A percentile compares a stretch with the other conserved stretches of the same genome.
phyloP scores from a whole-genome alignment of 2,888 invertebrate species.

The Coelogynopora nodosa region DNA sequence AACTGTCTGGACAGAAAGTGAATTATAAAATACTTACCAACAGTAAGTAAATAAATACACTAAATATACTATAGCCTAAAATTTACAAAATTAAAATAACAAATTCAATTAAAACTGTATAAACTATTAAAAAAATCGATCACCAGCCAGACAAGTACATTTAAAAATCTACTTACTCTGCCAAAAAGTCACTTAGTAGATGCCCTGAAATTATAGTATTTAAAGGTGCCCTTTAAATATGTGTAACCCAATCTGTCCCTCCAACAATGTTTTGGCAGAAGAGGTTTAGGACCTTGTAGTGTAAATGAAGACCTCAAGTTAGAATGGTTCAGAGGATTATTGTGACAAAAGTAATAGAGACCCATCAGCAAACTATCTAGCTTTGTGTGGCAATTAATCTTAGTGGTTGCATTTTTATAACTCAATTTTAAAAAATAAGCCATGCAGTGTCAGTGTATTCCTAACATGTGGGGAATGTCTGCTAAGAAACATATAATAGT shows the following conservation, averaged over 20 bases:
- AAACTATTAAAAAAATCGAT: background rate
- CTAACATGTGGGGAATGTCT: background rate
- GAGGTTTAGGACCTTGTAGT: background rate
- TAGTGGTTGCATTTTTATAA: background rate
- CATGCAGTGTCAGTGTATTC: background rate
- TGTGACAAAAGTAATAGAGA: constrained; percentile 1
- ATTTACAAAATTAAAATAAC: too few relatives aligned
- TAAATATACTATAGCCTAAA: too few relatives aligned
- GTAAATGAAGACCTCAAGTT: background rate
- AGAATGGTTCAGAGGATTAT: background rate
- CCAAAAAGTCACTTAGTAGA: background rate
- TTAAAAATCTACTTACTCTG: background rate
- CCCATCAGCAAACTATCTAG: background rate
- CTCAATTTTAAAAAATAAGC: background rate
- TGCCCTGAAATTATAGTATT: background rate
- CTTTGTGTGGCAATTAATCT: background rate
- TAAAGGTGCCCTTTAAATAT: background rate
- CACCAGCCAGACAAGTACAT: background rate
- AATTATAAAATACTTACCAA: too few relatives aligned
- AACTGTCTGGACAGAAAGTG: too few relatives aligned
- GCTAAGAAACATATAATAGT: background rate
- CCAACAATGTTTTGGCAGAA: background rate
- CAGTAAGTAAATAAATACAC: too few relatives aligned
- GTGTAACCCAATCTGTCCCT: background rate
- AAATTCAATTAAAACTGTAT: background rate